Percentiles rank a stretch among this genome's conserved stretches.
Evolutionary conservation across 2,888 invertebrate genomes (phyloP).

Genomic region (Pherbina coryleti): DNA sequence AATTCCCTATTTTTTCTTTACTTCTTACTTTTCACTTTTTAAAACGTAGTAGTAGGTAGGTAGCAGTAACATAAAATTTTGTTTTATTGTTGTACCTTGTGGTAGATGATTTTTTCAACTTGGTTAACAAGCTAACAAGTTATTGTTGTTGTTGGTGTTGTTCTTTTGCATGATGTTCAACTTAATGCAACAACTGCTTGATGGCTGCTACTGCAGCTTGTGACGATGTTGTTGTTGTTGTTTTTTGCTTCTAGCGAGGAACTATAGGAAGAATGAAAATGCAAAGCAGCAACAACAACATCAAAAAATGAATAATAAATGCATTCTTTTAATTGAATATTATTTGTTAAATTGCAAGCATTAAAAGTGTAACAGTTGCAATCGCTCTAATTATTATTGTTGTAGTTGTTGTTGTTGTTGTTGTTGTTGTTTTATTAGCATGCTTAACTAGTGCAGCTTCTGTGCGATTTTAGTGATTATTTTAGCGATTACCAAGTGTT

Average conservation of each 20-base stretch:
- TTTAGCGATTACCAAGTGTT: conserved; percentile 1
- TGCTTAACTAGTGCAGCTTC: conserved; percentile 11
- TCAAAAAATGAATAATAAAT: conserved; percentile 61
- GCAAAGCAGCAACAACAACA: conserved; percentile 4
- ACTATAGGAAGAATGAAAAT: not conserved
- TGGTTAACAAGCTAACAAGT: conserved; percentile 29
- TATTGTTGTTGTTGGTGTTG: conserved; percentile 45
- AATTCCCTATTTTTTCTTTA: not conserved
- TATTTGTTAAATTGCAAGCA: conserved; percentile 62
- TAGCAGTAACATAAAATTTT: not conserved
- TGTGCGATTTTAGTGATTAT: conserved; percentile 14
- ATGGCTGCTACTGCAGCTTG: conserved; percentile 4
- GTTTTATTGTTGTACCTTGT: not conserved
- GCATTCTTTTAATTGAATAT: conserved; percentile 67
- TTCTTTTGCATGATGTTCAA: conserved; percentile 43
- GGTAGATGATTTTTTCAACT: conserved; percentile 1
- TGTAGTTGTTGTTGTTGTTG: conserved; percentile 10
- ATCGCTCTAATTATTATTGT: not conserved
- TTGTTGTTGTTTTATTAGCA: not conserved
- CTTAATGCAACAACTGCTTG: conserved; percentile 7
- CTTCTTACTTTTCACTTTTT: not conserved
- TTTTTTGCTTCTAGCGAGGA: not conserved
- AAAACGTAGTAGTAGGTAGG: not conserved
- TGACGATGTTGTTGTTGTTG: conserved; percentile 19
- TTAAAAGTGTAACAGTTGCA: too few species aligned